Base-by-base conservation (phyloP, 2,888 invertebrate genomes). In the Idaea aversata region DNA sequence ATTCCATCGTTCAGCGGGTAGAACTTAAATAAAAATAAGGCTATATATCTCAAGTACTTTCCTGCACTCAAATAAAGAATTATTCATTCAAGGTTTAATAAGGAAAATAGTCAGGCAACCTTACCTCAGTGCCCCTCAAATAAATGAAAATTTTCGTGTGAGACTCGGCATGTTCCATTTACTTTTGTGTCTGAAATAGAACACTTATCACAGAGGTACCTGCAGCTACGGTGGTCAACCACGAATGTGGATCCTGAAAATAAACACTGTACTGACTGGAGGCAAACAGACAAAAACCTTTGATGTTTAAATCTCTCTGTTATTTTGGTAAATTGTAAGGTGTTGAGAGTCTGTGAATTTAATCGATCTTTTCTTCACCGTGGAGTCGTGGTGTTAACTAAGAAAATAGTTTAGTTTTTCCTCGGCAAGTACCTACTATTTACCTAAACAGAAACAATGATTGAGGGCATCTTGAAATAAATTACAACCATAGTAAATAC, bases 151-250 rank as follows among this genome's bases (percentile, higher is more conserved):
- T 73, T 74, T 65, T 72, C 68, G 70, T 64, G 66, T 63, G 62
- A 66, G 68, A 67, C 67, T 70, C 73, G 74, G 72, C 74, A 70
- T 25, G 70, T 69, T 74, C 71, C 75, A 80, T 79, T 79, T 80
- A 75, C 78, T 79, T 79, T 75, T 75, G 75, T 77, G 76, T 75
- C 75, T 75, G 76, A 78, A 80, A 82, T 83, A 81, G 74, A 77
- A 66, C 66, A 66, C 65, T 68, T 74, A 75, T 70, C 70, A 65
- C 61, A 64, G 66, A 62, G 61, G 67, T 65, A 62, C 66, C 61
- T 64, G 35, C 69, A 70, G 67, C 70, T 71, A 61, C 63, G 38
- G 64, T 64, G 65, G 63, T 34, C 65, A 63, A 59, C 59, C 59
- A 13, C 59, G 13, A 34, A 47, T 25, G 25, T 25, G 25, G 25